phyloP scores from a whole-genome alignment of 2,797 vertebrate species.

The Helostoma temminkii region DNA sequence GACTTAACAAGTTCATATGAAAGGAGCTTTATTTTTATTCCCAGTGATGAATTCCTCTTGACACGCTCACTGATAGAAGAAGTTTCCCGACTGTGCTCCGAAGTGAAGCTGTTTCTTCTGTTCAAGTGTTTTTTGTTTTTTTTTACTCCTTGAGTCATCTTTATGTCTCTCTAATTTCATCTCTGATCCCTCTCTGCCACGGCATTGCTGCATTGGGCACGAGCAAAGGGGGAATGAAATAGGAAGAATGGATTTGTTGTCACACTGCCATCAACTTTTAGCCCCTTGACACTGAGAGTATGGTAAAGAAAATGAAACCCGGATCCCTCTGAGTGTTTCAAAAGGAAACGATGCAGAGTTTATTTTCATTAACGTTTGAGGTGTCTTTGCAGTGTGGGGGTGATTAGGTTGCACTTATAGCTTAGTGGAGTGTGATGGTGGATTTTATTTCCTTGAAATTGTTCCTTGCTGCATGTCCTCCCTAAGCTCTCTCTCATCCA shows the following conservation, averaged over 20 bases:
- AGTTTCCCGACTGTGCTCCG: constrained; percentile 47
- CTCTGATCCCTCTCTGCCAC: constrained; percentile 68
- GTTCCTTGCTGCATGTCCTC: constrained; percentile 21
- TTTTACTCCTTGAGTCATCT: constrained; percentile 57
- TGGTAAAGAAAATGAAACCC: constrained; percentile 72
- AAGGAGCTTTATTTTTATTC: constrained; percentile 66
- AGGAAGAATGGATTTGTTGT: constrained; percentile 66
- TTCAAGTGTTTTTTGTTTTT: constrained; percentile 41
- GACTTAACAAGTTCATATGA: constrained; percentile 64
- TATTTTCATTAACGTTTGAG: constrained; percentile 57
- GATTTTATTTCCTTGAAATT: constrained; percentile 25
- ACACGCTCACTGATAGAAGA: constrained; percentile 59
- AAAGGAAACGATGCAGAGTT: constrained; percentile 53
- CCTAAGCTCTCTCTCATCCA: constrained; percentile 2
- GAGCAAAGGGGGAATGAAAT: constrained; percentile 36
- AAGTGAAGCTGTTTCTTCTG: constrained; percentile 49
- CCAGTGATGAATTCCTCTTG: constrained; percentile 62
- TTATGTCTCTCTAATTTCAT: constrained; percentile 73
- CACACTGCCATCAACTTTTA: constrained; percentile 58
- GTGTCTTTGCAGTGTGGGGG: constrained; percentile 10
- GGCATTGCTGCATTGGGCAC: constrained; percentile 14
- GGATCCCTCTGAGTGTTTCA: constrained; percentile 55
- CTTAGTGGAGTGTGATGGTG: constrained; percentile 12
- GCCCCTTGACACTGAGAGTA: constrained; percentile 49
- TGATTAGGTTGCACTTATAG: constrained; percentile 41